These are phyloP conservation scores for Embiotoca jacksoni DNA, from an alignment of 2,113 vertebrate genomes.

Conservation along the genomic window DNA sequence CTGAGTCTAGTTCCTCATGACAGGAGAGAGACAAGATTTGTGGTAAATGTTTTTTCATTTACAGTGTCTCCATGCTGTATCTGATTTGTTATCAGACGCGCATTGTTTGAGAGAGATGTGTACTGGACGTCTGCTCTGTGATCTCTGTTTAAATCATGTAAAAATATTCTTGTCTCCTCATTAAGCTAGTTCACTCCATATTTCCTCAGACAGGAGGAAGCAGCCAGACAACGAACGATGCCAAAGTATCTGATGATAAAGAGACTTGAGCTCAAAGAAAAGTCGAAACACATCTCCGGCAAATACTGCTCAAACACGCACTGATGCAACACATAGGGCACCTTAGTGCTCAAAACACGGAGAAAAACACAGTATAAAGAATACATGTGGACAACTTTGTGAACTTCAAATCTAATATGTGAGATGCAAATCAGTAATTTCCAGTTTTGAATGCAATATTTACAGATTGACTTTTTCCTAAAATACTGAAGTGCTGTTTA, in stretches of 20 bases:
- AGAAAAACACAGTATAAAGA: conserved; percentile 10
- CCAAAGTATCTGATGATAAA: conserved; percentile 49
- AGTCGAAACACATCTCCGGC: conserved; percentile 30
- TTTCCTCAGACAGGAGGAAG: conserved; percentile 52
- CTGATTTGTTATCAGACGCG: conserved; percentile 49
- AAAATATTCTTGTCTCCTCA: conserved; percentile 75
- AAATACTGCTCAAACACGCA: conserved; percentile 34
- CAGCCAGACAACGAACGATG: conserved; percentile 57
- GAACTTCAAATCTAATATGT: neutral
- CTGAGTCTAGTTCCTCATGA: neutral
- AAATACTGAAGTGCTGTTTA: conserved; percentile 11
- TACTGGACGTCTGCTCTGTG: conserved; percentile 50
- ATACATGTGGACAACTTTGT: neutral
- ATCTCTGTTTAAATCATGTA: conserved; percentile 69
- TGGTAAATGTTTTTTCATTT: conserved; percentile 43
- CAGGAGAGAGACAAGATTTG: neutral
- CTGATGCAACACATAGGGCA: neutral
- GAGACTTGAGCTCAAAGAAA: conserved; percentile 50
- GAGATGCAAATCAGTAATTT: conserved; percentile 7
- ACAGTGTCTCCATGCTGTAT: neutral
- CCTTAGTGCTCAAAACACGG: conserved; percentile 18
- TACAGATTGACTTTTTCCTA: neutral
- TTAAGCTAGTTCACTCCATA: conserved; percentile 58
- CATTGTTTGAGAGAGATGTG: conserved; percentile 46
- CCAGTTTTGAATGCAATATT: neutral